These are phyloP conservation scores for Paramormyrops hopkinsi DNA, from an alignment of 2,797 vertebrate genomes.

Conservation along the genomic window DNA sequence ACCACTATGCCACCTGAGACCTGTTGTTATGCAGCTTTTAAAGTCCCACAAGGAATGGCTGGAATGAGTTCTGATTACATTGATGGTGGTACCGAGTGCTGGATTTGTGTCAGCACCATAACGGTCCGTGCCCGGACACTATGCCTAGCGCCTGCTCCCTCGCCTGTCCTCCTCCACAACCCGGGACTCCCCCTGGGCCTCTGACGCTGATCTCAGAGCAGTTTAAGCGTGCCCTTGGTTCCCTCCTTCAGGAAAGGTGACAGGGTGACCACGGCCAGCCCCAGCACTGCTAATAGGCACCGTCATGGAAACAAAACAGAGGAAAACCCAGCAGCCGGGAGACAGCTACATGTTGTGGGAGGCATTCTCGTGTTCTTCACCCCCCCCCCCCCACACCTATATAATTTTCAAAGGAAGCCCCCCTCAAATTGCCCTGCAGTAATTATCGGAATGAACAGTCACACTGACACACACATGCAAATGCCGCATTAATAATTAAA, in stretches of 20 bases:
- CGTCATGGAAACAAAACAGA: neutral
- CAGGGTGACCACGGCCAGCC: neutral
- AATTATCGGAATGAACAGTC: neutral
- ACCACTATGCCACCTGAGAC: neutral
- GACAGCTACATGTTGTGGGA: neutral
- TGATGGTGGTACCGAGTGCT: neutral
- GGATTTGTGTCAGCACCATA: neutral
- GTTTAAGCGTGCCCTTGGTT: neutral
- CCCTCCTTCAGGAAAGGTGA: neutral
- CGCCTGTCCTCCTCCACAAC: neutral
- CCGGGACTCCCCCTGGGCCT: neutral
- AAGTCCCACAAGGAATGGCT: neutral
- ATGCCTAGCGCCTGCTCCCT: neutral
- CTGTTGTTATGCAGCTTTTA: neutral
- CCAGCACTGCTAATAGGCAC: neutral
- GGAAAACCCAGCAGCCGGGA: neutral
- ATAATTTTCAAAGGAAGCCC: neutral
- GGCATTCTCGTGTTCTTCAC: neutral
- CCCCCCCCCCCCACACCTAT: neutral
- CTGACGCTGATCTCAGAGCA: neutral
- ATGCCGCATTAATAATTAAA: neutral
- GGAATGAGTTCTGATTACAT: neutral
- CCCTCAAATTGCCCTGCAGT: neutral
- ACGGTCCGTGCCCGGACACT: too few species aligned
- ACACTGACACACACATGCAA: neutral